A percentile compares a stretch with the other conserved stretches of the same genome.
Evolutionary conservation across 2,113 vertebrate genomes (phyloP).

Genomic region (Colaptes auratus): DNA sequence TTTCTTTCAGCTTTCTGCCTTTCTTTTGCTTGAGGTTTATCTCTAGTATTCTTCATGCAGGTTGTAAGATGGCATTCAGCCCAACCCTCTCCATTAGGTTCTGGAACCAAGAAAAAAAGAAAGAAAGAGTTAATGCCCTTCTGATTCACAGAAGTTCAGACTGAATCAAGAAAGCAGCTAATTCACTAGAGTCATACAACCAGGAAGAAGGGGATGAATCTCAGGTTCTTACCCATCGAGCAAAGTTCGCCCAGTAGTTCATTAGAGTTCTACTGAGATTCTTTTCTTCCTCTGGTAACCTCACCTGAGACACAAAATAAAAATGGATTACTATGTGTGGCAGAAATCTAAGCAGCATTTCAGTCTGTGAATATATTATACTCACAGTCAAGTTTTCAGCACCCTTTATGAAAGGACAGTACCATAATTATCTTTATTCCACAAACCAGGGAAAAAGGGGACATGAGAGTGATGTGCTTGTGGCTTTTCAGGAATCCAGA

Average conservation of each 20-base stretch:
- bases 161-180: background rate
- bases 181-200: background rate
- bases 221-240: slow-evolving; percentile 77
- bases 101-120: slow-evolving; percentile 18
- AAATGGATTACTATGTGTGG: background rate
- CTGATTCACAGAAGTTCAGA: background rate
- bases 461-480: background rate
- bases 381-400: background rate
- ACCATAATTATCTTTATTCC: background rate
- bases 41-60: slow-evolving; percentile 58
- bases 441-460: background rate
- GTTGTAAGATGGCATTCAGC: slow-evolving; percentile 57
- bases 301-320: slow-evolving; percentile 64
- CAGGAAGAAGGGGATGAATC: background rate
- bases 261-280: slow-evolving; percentile 82
- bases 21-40: slow-evolving; percentile 33
- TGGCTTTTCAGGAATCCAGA: background rate
- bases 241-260: slow-evolving; percentile 88
- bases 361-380: background rate
- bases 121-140: background rate
- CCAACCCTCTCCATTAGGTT: slow-evolving; percentile 66
- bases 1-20: slow-evolving; percentile 48
- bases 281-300: slow-evolving; percentile 79
- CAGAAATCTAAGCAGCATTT: background rate
- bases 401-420: background rate